Evolutionary conservation across 37 sponge, comb jelly and placozoan genomes (phyloP).

Genomic region (Oopsacas minuta): DNA sequence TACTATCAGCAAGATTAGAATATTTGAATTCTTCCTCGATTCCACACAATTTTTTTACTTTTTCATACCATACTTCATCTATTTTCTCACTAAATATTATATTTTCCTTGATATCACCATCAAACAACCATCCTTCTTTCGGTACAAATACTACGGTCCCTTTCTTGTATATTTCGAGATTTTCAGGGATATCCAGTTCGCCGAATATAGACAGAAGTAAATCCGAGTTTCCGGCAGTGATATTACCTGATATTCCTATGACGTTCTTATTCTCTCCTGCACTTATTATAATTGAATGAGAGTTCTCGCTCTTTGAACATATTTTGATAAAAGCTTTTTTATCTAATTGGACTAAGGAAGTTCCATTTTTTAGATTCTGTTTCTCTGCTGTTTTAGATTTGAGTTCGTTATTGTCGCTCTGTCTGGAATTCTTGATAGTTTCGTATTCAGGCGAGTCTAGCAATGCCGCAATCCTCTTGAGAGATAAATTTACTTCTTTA

Average conservation of each 20-base stretch:
- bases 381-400: not conserved
- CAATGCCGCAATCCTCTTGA: not conserved
- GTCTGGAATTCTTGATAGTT: too few species aligned
- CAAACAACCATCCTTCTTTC: not conserved
- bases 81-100: not conserved
- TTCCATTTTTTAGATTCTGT: not conserved
- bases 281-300: not conserved
- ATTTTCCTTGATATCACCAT: not conserved
- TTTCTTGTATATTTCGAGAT: not conserved
- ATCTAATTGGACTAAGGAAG: not conserved
- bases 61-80: not conserved
- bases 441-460: not conserved
- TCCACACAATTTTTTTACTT: not conserved
- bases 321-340: not conserved
- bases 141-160: not conserved
- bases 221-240: not conserved
- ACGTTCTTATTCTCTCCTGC: not conserved
- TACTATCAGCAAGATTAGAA: not conserved
- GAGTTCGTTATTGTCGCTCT: not conserved
- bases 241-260: not conserved
- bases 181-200: not conserved
- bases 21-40: not conserved
- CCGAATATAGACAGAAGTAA: not conserved
- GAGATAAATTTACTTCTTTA: not conserved
- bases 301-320: not conserved